Base-by-base conservation (phyloP, 2,888 invertebrate species). In the Campaea margaritaria region DNA sequence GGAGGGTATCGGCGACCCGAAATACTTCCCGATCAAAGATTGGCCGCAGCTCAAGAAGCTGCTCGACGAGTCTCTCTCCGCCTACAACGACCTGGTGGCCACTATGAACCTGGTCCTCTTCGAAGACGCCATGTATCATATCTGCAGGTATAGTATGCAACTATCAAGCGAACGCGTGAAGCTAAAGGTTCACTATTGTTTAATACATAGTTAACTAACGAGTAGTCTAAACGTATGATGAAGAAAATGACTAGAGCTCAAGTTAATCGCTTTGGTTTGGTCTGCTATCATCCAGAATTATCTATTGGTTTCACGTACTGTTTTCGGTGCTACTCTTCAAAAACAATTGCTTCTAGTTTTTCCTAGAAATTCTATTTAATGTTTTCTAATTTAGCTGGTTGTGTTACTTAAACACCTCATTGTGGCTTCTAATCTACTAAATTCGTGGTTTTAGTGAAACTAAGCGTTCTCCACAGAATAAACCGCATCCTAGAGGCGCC, bases 31-130 rank as follows among this genome's bases (percentile, higher is more conserved):
- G 0, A 95, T 98, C 28, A 87, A 82, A 21, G 94, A 94, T 62
- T 97, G 96, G 95, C 76, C 89, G 0, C 94, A 94, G 0, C 91
- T 99, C 13, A 95, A 94, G 67, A 95, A 94, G 72, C 87, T 98
- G 41, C 89, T 99, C 0, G 93, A 94, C 7, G 98, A 98, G 69
- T 97, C 97, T 0, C 93, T 98, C 52, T 93, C 94, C 2, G 94
- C 94, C 14, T 99, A 99, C 82, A 98, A 99, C 81, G 99, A 99
- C 77, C 93, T 98, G 65, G 94, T 96, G 9, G 96, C 97, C 1
- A 96, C 96, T 0, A 98, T 99, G 97, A 98, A 98, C 86, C 91
- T 99, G 59, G 98, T 99, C 2, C 94, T 99, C 9, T 99, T 99
- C 78, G 98, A 98, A 79, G 98, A 99, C 82, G 98, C 99, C 12